These are phyloP conservation scores for Brachirus orientalis DNA, from an alignment of 2,113 vertebrate genomes.

Conservation along the genomic window DNA sequence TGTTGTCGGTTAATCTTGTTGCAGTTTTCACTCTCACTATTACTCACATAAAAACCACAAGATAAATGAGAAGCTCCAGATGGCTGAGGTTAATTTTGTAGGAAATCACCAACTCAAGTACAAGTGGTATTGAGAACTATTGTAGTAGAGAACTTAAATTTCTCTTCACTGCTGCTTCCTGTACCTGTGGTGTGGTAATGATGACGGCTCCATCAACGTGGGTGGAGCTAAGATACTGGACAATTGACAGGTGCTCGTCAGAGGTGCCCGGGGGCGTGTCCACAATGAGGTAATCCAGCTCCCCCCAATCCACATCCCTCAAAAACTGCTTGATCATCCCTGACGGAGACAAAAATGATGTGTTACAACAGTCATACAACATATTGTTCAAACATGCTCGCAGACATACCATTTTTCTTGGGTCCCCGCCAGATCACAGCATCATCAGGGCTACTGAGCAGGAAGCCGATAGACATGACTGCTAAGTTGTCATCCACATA, in stretches of 20 bases:
- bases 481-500: conserved; percentile 95
- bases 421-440: conserved; percentile 98
- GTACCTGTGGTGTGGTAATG: conserved; percentile 95
- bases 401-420: conserved; percentile 91
- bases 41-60: not conserved
- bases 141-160: too few relatives aligned
- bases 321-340: conserved; percentile 99
- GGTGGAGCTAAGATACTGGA: conserved; percentile 89
- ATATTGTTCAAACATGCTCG: not conserved
- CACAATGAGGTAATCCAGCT: conserved; percentile 92
- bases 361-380: not conserved
- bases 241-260: conserved; percentile 92
- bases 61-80: not conserved
- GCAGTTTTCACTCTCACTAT: not conserved
- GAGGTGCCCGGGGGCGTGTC: conserved; percentile 96
- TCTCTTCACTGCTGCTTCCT: too few relatives aligned
- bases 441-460: conserved; percentile 93
- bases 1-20: not conserved
- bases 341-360: conserved; percentile 44
- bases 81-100: too few relatives aligned
- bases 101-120: not conserved
- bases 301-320: conserved; percentile 96
- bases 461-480: conserved; percentile 96
- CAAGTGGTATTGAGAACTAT: not conserved
- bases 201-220: conserved; percentile 89